Conservation (phyloP, 2,888 invertebrate genomes). For the Drosophila nr. perissopoda region DNA sequence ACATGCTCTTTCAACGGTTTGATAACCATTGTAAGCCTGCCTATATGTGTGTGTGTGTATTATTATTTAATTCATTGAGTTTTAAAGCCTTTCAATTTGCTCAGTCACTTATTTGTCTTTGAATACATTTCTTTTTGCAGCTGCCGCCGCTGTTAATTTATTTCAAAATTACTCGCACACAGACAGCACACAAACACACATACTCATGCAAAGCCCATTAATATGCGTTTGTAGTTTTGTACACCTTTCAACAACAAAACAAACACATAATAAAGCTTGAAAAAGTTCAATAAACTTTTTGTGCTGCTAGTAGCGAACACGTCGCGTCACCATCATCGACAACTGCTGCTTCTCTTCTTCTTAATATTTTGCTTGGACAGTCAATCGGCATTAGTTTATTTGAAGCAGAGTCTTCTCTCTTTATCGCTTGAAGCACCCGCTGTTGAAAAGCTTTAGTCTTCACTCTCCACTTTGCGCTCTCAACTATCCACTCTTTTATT, state of each 20-base stretch:
- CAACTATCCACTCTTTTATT: slow-evolving; percentile 1
- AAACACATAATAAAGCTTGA: slow-evolving; percentile 67
- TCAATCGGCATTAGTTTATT: slow-evolving; percentile 44
- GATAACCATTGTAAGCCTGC: slow-evolving; percentile 30
- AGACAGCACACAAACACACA: slow-evolving; percentile 20
- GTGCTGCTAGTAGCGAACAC: slow-evolving; percentile 37
- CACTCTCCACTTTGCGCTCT: slow-evolving; percentile 4
- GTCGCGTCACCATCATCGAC: slow-evolving; percentile 9
- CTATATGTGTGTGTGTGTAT: slow-evolving; percentile 1
- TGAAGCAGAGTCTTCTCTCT: slow-evolving; percentile 18
- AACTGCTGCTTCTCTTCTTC: slow-evolving; percentile 28
- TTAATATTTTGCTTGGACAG: slow-evolving; percentile 25
- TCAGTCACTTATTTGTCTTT: slow-evolving; percentile 30
- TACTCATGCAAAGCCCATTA: slow-evolving; percentile 71
- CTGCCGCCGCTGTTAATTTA: slow-evolving; percentile 55
- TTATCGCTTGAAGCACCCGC: slow-evolving; percentile 25
- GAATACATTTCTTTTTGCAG: slow-evolving; percentile 46
- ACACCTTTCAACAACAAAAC: slow-evolving; percentile 59
- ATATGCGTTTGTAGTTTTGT: slow-evolving; percentile 69
- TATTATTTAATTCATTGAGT: slow-evolving; percentile 28
- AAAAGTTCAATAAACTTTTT: slow-evolving; percentile 82
- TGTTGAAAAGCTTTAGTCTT: slow-evolving; percentile 15
- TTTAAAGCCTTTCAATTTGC: slow-evolving; percentile 51
- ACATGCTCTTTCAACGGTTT: slow-evolving; percentile 31
- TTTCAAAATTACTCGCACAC: slow-evolving; percentile 48